Percentiles rank a stretch among this genome's conserved stretches.
Conservation (phyloP, 2,888 invertebrate species). For the Drosophila picticornis region DNA sequence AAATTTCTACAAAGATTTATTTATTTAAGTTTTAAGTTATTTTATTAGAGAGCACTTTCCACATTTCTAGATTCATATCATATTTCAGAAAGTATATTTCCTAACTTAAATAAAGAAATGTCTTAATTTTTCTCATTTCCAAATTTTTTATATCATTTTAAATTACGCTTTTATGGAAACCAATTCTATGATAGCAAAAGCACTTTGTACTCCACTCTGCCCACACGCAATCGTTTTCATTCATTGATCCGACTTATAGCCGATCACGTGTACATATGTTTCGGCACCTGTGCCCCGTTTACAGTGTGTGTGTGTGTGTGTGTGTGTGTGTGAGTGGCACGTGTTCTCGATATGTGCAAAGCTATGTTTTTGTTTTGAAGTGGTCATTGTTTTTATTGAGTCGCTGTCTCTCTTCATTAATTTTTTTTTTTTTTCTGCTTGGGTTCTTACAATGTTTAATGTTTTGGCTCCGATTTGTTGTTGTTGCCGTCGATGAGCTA, state of each 20-base stretch:
- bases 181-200: neutral
- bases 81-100: neutral
- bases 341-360: conserved; percentile 56
- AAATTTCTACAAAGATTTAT: neutral
- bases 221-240: conserved; percentile 66
- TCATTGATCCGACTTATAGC: conserved; percentile 75
- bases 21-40: neutral
- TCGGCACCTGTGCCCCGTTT: conserved; percentile 61
- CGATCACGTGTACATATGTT: conserved; percentile 76
- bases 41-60: neutral
- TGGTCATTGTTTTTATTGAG: conserved; percentile 16
- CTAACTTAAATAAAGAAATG: neutral
- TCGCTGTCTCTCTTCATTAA: conserved; percentile 1
- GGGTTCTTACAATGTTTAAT: conserved; percentile 13
- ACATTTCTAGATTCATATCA: neutral
- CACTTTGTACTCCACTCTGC: conserved; percentile 7
- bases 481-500: conserved; percentile 68
- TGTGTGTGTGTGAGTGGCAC: conserved; percentile 47
- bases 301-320: conserved; percentile 23
- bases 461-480: conserved; percentile 41
- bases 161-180: neutral
- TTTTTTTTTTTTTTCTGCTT: conserved; percentile 28
- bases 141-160: neutral
- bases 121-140: neutral
- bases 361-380: conserved; percentile 38